Evolutionary conservation across 2,888 invertebrate genomes (phyloP).

Genomic region (Steinernema hermaphroditum): DNA sequence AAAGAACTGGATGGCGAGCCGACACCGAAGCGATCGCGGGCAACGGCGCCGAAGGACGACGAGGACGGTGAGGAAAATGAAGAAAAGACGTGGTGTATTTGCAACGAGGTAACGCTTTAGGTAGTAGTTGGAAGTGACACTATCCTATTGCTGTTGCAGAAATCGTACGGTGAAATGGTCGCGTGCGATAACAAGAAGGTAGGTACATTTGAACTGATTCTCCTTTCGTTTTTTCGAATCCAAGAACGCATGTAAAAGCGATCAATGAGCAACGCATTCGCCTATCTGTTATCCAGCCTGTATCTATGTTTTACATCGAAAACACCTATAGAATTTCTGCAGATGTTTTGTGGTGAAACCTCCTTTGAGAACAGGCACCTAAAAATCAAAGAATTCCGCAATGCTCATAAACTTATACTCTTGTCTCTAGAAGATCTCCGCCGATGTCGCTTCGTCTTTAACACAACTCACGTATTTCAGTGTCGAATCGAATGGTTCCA

Average conservation of each 20-base stretch:
- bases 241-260: too few relatives aligned
- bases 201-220: neutral
- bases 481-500: slow-evolving; percentile 99
- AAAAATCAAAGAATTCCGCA: too few relatives aligned
- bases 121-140: neutral
- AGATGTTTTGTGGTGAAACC: too few relatives aligned
- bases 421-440: too few relatives aligned
- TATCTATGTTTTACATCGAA: too few relatives aligned
- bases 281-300: too few relatives aligned
- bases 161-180: slow-evolving; percentile 74
- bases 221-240: too few relatives aligned
- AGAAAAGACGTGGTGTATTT: slow-evolving; percentile 56
- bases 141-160: slow-evolving; percentile 33
- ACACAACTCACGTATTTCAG: slow-evolving; percentile 69
- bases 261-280: too few relatives aligned
- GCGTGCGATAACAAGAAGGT: slow-evolving; percentile 87
- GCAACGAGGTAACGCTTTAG: slow-evolving; percentile 47
- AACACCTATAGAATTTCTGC: too few relatives aligned
- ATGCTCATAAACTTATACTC: too few relatives aligned
- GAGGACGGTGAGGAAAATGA: slow-evolving; percentile 42
- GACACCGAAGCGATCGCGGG: slow-evolving; percentile 34
- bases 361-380: too few relatives aligned
- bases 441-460: too few relatives aligned
- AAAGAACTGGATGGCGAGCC: slow-evolving; percentile 25
- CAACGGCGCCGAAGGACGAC: slow-evolving; percentile 33